Conservation (phyloP, 2,888 invertebrate genomes). For the Conchocele bisecta region DNA sequence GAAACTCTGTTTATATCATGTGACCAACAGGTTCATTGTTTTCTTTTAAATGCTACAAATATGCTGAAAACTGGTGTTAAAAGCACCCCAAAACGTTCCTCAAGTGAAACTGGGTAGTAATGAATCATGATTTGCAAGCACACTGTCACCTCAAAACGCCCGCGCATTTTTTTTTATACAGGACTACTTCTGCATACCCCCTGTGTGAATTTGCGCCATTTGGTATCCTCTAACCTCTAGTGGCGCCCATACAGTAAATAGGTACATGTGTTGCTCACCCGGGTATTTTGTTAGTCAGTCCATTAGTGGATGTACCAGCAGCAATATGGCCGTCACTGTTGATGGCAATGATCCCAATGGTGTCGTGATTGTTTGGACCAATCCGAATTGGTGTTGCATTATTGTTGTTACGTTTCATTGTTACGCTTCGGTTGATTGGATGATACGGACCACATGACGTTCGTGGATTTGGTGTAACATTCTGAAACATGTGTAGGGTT, state of each 20-base stretch:
- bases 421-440: conserved; percentile 39
- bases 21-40: no score
- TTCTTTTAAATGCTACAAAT: no score
- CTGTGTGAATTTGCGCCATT: no score
- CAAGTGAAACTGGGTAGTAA: no score
- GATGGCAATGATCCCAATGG: conserved; percentile 96
- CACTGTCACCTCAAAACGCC: no score
- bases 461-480: conserved; percentile 92
- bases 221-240: no score
- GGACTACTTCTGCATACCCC: no score
- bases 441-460: conserved; percentile 93
- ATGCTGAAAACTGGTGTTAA: no score
- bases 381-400: conserved; percentile 80
- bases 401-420: not conserved
- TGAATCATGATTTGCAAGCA: no score
- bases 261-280: conserved; percentile 85
- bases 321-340: conserved; percentile 91
- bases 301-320: conserved; percentile 98
- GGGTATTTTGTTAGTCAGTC: conserved; percentile 95
- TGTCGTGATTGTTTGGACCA: conserved; percentile 92
- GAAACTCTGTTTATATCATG: no score
- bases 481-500: conserved; percentile 86
- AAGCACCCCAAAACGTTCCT: no score
- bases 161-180: no score
- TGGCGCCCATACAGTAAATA: not conserved